Evolutionary conservation across 2,888 invertebrate species (phyloP).

Genomic region (Chaitophorus viminalis): DNA sequence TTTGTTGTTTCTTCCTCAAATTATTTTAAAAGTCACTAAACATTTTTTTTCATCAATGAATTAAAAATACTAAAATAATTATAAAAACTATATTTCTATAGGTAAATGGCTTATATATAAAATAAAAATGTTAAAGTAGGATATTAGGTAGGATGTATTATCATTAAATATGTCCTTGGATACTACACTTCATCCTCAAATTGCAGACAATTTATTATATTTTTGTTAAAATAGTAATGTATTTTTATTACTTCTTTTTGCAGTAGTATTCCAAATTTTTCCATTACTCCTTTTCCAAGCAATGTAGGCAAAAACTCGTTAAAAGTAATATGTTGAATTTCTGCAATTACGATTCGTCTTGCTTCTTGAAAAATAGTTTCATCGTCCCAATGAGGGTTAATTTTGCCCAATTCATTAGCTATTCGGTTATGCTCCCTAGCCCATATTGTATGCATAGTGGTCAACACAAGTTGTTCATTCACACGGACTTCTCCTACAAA

Average conservation of each 20-base stretch:
- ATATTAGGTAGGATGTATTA: too few species aligned
- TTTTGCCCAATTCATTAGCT: conserved; percentile 77
- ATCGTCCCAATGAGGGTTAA: conserved; percentile 94
- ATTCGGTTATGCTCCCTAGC: conserved; percentile 90
- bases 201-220: too few species aligned
- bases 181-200: too few species aligned
- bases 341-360: conserved; percentile 84
- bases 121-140: too few species aligned
- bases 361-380: conserved; percentile 91
- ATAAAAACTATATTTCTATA: too few species aligned
- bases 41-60: too few species aligned
- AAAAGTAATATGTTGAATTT: conserved; percentile 89
- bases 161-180: too few species aligned
- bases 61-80: too few species aligned
- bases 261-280: conserved; percentile 85
- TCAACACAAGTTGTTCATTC: conserved; percentile 88
- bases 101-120: too few species aligned
- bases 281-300: conserved; percentile 90
- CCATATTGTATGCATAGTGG: conserved; percentile 92
- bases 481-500: conserved; percentile 82
- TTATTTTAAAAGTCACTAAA: too few species aligned
- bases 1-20: too few species aligned
- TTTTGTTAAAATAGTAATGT: background rate
- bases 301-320: conserved; percentile 91
- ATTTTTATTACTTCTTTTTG: conserved; percentile 74